Evolutionary conservation across 2,888 invertebrate genomes (phyloP), one percentile per base, ranked within the genome.

Genomic region (Ptychoptera contaminata): DNA sequence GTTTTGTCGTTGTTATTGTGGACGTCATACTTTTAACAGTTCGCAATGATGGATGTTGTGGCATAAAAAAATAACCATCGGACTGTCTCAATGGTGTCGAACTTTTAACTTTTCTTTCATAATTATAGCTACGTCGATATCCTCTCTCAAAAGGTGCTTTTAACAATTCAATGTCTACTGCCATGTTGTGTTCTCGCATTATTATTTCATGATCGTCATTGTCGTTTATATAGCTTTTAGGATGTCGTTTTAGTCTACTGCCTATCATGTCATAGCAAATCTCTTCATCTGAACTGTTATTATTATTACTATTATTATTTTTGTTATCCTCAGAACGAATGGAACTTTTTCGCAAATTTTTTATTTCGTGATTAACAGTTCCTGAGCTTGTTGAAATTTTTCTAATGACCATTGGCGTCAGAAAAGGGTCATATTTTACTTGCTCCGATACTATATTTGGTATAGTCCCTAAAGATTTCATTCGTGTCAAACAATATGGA

Each of bases 391-490:
- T 39, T 16, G 7, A 43, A 23, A 23, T 23, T 23, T 59, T 59
- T 1, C 65, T 56, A n/a, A 54, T 58, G 32, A 58, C 54, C n/a
- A 59, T 59, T 16, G 65, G 65, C 11, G 65, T 65, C 1, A 65
- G 54, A 44, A 65, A 65, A 1, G 65, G 64, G 54, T 64, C 64
- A 9, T 60, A 57, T 40, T 56, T 54, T 10, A 65, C 52, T 32
- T 62, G 62, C 40, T 65, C 66, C 23, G 57, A 58, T 0, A 62
- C 54, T 31, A 63, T 54, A 52, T 66, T 65, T 8, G 63, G 62
- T 49, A 66, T 66, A 32, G 63, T 65, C 48, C 66, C 65, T 52
- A 66, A 56, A 1, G 66, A 66, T 42, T 62, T 62, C 55, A 66
- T 66, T 48, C 65, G 65, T 43, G 62, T 47, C 10, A 50, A 37